Base-by-base conservation (phyloP, 1,140 invertebrate genomes). In the Drosophila equinoxialis region DNA sequence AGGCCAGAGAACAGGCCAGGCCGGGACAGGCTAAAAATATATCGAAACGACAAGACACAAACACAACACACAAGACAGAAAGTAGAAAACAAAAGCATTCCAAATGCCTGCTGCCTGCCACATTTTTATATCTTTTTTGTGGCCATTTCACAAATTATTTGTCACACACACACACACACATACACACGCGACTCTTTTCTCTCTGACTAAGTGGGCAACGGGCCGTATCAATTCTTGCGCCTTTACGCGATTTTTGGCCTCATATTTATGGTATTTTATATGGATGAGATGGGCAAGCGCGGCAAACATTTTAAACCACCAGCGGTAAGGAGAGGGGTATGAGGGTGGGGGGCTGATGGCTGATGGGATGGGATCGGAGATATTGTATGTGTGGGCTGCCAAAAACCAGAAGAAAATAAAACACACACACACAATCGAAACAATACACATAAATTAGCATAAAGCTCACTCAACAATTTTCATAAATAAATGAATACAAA, bases 81-180 rank as follows among this genome's bases (percentile, higher is more conserved):
- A 51, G 45, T 11, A 51, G 45, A 51, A 74, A 73, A 85, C 82
- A 85, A 85, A 86, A 76, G 79, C 83, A 82, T 82, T 82, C 79
- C 82, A 81, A 86, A 79, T 76, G 79, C 60, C 60, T 45, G 60
- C 39, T 42, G 60, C 60, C 73, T 65, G 74, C 74, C 74, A 69
- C 82, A 79, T 72, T 87, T 85, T 86, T 81, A 86, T 51, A 51
- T 51, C 45, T 51, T 51, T 51, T 85, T 85, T 81, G 81, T 79
- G 81, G 81, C 82, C 78, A 74, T 79, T 85, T 86, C 82, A 86
- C 79, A 82, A 86, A 86, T 82, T 83, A 86, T 86, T 86, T 86
- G 83, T 86, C 83, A 87, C 79, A 86, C 83, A 86, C 82, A 86
- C 20, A 42, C 39, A 48, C 39, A 41, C 59, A 3, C 59, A 42